A percentile compares a stretch with the other conserved stretches of the same genome.
Evolutionary conservation across 2,113 vertebrate species (phyloP).

Genomic region (Stomatorhinus ivindoensis): DNA sequence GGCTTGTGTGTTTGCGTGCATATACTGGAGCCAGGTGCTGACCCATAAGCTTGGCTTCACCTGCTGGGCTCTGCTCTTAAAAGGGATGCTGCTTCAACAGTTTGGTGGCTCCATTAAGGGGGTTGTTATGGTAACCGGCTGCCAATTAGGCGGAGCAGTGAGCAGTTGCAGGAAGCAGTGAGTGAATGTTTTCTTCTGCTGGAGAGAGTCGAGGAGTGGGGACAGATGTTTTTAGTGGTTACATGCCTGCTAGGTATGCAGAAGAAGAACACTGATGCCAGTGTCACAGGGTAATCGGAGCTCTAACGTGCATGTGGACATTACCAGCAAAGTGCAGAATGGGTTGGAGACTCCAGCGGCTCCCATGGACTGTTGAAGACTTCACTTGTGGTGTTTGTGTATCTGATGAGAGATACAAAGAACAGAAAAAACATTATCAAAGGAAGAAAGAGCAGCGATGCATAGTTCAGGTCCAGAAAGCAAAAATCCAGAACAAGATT

Average conservation of each 20-base stretch:
- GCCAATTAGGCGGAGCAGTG: conserved; percentile 13
- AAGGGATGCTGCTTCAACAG: too few relatives aligned
- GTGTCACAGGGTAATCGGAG: not conserved
- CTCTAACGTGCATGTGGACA: not conserved
- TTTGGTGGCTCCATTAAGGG: not conserved
- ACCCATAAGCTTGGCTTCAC: not conserved
- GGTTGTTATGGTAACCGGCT: conserved; percentile 33
- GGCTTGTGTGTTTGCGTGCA: not conserved
- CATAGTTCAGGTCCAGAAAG: not conserved
- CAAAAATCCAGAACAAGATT: not conserved
- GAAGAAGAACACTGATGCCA: not conserved
- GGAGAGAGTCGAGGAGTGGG: not conserved
- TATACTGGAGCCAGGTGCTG: not conserved
- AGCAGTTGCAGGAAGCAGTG: not conserved
- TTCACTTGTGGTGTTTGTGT: not conserved
- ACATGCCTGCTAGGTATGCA: not conserved
- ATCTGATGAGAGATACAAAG: not conserved
- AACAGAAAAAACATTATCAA: not conserved
- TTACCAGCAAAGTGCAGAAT: not conserved
- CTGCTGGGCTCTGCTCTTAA: not conserved
- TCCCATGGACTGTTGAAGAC: not conserved
- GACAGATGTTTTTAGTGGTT: not conserved
- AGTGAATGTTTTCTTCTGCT: not conserved
- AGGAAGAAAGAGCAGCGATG: not conserved
- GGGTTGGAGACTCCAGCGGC: not conserved